Evolutionary conservation across 2,888 invertebrate genomes (phyloP), one percentile per base, ranked within the genome.

Genomic region (Chelonus formosanus): DNA sequence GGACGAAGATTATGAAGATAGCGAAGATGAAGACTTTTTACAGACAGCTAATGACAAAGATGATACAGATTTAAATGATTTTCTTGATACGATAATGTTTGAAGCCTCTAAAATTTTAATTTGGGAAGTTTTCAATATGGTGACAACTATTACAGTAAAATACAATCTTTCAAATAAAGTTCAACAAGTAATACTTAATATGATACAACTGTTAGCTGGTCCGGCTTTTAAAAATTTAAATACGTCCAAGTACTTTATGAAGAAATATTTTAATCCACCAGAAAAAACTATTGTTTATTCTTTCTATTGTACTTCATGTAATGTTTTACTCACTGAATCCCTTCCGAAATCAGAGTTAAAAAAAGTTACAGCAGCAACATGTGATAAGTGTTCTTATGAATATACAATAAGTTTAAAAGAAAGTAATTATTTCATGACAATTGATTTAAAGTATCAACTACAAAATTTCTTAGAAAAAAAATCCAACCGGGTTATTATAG

Each of bases 361-460:
- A 3, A 36, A 57, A n/a, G 36, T 5, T 5, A 47, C 34, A 63
- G 35, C 10, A 5, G 44, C 36, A 50, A 47, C 6, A 10, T 63
- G 63, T 34, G 3, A 31, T 2, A 2, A 50, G 7, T 63, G 52
- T 35, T 47, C 35, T 32, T 34, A 35, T 43, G n/a, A 43, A 20
- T 63, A 57, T 44, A 8, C 8, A 2, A 35, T 63, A 3, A 7
- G 36, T 10, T 34, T 6, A 6, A 20, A 8, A 5, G 7, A 56
- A 10, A 55, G 68, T 7, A 56, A 70, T 63, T 60, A 52, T 55
- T 70, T 70, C 64, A 44, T 68, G 6, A 62, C 58, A 4, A 7
- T 70, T 8, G 63, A 70, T 54, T 35, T 69, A 44, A 56, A 67
- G 44, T 68, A 70, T 61, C 67, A 70, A 67, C 44, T 70, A 31